phyloP scores from a whole-genome alignment of 2,113 vertebrate species.

The Tupaia tana region DNA sequence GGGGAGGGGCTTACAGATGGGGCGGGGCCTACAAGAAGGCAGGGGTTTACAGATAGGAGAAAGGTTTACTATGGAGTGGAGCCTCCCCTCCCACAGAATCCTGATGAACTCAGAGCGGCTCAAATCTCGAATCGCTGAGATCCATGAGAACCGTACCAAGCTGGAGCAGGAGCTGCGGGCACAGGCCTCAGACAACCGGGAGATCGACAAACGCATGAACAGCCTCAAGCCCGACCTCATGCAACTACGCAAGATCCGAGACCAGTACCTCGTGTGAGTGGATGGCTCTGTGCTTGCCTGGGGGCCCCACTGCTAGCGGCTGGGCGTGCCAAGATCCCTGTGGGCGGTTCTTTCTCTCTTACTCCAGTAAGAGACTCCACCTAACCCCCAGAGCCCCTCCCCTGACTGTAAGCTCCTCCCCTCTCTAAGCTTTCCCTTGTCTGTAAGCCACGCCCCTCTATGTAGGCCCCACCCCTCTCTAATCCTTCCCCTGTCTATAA shows the following conservation, averaged over 20 bases:
- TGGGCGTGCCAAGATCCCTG: neutral
- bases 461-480: no score
- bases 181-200: conserved; percentile 89
- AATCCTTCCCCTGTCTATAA: no score
- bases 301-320: rapidly evolving
- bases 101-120: conserved; percentile 90
- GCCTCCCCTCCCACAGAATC: conserved; percentile 81
- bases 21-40: no score
- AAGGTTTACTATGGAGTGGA: no score
- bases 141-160: conserved; percentile 91
- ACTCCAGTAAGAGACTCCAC: neutral
- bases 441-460: no score
- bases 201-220: conserved; percentile 93
- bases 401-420: neutral
- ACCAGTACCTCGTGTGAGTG: conserved; percentile 91
- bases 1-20: no score
- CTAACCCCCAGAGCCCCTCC: neutral
- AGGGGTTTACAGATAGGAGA: no score
- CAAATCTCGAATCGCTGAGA: conserved; percentile 89
- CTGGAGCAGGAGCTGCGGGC: conserved; percentile 91
- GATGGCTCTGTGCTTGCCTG: rapidly evolving
- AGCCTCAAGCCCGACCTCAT: conserved; percentile 92
- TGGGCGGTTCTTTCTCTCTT: no score
- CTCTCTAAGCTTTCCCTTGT: no score
- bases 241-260: conserved; percentile 91